phyloP scores from a whole-genome alignment of 2,797 vertebrate species.

The Ciconia nigra region DNA sequence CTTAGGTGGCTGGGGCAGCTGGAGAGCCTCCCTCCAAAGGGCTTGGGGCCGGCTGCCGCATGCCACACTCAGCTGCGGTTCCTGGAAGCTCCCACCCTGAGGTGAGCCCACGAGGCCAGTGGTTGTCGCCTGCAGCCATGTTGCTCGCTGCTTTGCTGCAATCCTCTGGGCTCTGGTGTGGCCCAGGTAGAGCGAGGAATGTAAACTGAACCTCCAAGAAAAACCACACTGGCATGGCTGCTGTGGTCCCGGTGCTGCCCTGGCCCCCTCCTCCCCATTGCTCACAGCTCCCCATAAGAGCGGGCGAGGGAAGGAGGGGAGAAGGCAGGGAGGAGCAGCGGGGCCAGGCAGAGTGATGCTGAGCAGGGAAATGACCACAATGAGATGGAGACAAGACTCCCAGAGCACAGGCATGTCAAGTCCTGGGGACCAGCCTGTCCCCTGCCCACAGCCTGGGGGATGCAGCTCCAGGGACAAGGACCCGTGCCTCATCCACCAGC shows the following conservation, averaged over 20 bases:
- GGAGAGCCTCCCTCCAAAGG: neutral
- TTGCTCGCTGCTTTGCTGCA: neutral
- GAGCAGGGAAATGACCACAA: neutral
- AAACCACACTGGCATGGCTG: neutral
- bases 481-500: neutral
- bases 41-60: neutral
- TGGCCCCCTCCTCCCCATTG: neutral
- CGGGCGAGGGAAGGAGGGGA: neutral
- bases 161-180: neutral
- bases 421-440: neutral
- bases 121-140: neutral
- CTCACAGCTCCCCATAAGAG: neutral
- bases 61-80: accelerated
- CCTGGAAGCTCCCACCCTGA: neutral
- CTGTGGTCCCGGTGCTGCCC: neutral
- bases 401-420: neutral
- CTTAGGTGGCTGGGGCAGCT: neutral
- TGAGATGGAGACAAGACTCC: neutral
- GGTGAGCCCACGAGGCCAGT: neutral
- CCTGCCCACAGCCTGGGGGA: neutral
- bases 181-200: neutral
- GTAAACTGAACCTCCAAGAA: neutral
- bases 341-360: neutral
- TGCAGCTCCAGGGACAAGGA: neutral
- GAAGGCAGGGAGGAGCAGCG: neutral